Base-by-base conservation (phyloP, 1,140 invertebrate genomes). In the Cyphomyrmex costatus region DNA sequence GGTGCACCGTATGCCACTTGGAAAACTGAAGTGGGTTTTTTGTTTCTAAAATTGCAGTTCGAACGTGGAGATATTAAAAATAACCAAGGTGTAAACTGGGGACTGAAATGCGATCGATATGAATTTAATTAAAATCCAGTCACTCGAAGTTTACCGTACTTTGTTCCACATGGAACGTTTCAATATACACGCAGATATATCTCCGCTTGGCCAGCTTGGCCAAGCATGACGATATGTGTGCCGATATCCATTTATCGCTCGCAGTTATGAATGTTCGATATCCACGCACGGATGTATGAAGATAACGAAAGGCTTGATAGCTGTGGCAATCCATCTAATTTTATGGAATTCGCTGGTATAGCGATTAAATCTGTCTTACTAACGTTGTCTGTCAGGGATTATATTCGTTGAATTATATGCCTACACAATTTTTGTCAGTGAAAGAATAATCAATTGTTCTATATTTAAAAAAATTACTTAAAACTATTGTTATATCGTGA, bases 111-210 rank as follows among this genome's bases (percentile, higher is more conserved):
- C 73, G 61, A 90, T 91, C 73, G 61, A 90, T 90, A 68, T 65
- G 79, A 76, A 86, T 91, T 91, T 91, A 91, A 91, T 91, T 91
- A 91, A 91, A 91, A 91, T 71, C 60, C 66, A 78, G 68, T 79
- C 77, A 88, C 33, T 86, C 77, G 86, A 7, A 86, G 86, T 83
- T 88, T 88, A 86, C 77, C 42, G 53, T 82, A 53, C 56, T 70
- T 68, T 73, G 79, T 46, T 56, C 61, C 56, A 76, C 36, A 61
- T 61, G 49, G 42, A 53, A 73, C 42, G 65, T 73, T 89, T 88
- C 87, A 76, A 86, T 80, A 63, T 60, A 49, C 36, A 30, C 36
- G 30, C 77, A 78, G 30, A 86, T 86, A 70, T 88, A 82, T 42
- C 58, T 82, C 49, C 42, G 27, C 78, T 14, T 16, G 46, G 61